Base-by-base conservation (phyloP, 2,113 vertebrate species). In the Paratilapia polleni region DNA sequence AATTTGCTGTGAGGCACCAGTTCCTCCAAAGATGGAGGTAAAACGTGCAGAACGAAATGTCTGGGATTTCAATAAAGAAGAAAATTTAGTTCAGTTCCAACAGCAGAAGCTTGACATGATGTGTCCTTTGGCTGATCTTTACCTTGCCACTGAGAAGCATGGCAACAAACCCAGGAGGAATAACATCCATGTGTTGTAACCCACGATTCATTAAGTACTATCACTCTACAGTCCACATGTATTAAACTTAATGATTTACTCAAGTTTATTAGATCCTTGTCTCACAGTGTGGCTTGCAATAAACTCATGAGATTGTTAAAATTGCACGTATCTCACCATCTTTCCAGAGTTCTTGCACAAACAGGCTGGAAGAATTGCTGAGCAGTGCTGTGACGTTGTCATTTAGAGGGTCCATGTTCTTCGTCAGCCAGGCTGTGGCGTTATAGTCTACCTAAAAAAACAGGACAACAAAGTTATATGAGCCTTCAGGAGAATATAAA, bases 361-460 rank as follows among this genome's bases (percentile, higher is more conserved):
- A 99, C 92, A 94, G 96, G 92, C 96, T 98, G 6, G 98, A 98
- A 60, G 98, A 99, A 79, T 96, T 97, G 41, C 96, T 97, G 77
- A 99, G 96, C 78, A 99, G 94, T 10, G 97, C 43, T 0, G 97
- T 98, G 81, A 99, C 97, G 0, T 99, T 99, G 94, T 99, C 98
- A 0, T 99, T 99, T 13, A 99, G 95, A 0, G 98, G 98, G 88
- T 99, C 98, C 98, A 99, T 99, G 93, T 99, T 99, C 95, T 99
- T 99, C 68, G 97, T 99, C 91, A 99, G 92, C 98, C 98, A 99
- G 85, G 96, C 93, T 2, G 90, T 95, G 13, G 98, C 98, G 0
- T 98, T 98, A 79, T 99, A 99, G 86, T 97, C 96, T 82, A 99
- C 98, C 98, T 99, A 87, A 19, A 93, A 54, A 34, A 5, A 64